A percentile compares a stretch with the other conserved stretches of the same genome.
Conservation (phyloP, 2,113 vertebrate genomes). For the Nothobranchius furzeri region DNA sequence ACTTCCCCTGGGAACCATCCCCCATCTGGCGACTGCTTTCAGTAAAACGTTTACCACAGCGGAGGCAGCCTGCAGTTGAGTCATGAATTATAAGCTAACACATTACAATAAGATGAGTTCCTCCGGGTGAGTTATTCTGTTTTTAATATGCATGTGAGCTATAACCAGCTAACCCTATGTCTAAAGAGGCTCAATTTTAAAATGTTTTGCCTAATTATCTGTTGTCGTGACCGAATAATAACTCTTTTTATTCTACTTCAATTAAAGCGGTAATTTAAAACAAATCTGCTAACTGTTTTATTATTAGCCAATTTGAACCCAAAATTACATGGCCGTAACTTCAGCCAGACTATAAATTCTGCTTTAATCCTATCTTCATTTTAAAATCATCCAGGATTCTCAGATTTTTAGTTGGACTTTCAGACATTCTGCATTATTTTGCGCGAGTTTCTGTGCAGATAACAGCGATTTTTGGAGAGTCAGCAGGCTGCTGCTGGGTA, state of each 20-base stretch:
- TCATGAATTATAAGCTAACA: constrained; percentile 36
- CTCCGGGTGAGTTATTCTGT: background rate
- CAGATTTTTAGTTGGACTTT: too few relatives aligned
- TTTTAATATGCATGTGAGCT: background rate
- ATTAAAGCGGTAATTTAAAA: too few relatives aligned
- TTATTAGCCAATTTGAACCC: too few relatives aligned
- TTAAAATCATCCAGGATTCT: too few relatives aligned
- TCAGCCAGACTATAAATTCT: too few relatives aligned
- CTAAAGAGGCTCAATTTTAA: too few relatives aligned
- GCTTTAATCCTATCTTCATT: too few relatives aligned
- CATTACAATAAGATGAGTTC: constrained; percentile 32
- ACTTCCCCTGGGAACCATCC: constrained; percentile 40
- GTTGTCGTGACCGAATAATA: background rate
- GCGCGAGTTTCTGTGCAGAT: background rate
- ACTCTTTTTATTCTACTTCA: too few relatives aligned
- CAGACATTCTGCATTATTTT: background rate
- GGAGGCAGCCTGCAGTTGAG: constrained; percentile 27
- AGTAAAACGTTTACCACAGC: constrained; percentile 15
- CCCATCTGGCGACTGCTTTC: constrained; percentile 55
- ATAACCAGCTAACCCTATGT: background rate
- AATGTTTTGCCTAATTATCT: constrained; percentile 3
- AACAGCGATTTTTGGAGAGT: background rate
- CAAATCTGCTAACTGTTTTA: too few relatives aligned
- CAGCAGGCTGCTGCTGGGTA: constrained; percentile 24
- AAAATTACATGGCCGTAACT: too few relatives aligned